Evolutionary conservation across 2,888 invertebrate species (phyloP).

Genomic region (Drosophila mimetica): DNA sequence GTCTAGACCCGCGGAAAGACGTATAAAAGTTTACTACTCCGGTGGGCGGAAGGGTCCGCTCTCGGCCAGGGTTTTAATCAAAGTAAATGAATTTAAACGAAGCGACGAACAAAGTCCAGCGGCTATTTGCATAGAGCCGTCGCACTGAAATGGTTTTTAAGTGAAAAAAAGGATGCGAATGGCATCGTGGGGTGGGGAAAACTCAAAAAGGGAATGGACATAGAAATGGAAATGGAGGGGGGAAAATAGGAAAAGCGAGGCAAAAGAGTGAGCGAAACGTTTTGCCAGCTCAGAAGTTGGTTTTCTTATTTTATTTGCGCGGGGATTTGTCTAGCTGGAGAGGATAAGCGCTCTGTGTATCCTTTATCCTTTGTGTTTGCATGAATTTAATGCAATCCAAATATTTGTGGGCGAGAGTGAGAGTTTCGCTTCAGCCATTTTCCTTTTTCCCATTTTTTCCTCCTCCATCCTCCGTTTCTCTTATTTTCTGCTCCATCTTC

Average conservation of each 20-base stretch:
- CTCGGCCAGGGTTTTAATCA: slow-evolving; percentile 65
- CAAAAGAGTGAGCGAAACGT: slow-evolving; percentile 17
- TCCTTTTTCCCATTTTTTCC: background rate
- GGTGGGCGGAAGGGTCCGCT: slow-evolving; percentile 43
- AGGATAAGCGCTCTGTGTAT: slow-evolving; percentile 78
- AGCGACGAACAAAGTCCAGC: slow-evolving; percentile 67
- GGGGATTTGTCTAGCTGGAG: slow-evolving; percentile 75
- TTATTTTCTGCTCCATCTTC: slow-evolving; percentile 14
- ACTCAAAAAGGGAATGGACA: slow-evolving; percentile 3
- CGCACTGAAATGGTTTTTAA: slow-evolving; percentile 70
- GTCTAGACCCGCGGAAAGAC: slow-evolving; percentile 7
- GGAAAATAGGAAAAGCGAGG: slow-evolving; percentile 13
- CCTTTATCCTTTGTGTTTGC: slow-evolving; percentile 78
- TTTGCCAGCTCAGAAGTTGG: slow-evolving; percentile 32
- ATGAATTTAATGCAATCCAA: slow-evolving; percentile 80
- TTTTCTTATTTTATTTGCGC: slow-evolving; percentile 71
- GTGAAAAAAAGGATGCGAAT: slow-evolving; percentile 72
- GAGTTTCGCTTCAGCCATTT: slow-evolving; percentile 29
- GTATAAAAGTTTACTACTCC: slow-evolving; percentile 49
- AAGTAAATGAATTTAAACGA: slow-evolving; percentile 79
- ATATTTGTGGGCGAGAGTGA: slow-evolving; percentile 69
- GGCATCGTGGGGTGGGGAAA: slow-evolving; percentile 6
- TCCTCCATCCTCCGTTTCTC: background rate
- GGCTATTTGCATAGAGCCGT: slow-evolving; percentile 75
- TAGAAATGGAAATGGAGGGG: slow-evolving; percentile 17